Evolutionary conservation across 2,113 vertebrate genomes (phyloP), one percentile per base, ranked within the genome.

Genomic region (Oreotrochilus melanogaster): DNA sequence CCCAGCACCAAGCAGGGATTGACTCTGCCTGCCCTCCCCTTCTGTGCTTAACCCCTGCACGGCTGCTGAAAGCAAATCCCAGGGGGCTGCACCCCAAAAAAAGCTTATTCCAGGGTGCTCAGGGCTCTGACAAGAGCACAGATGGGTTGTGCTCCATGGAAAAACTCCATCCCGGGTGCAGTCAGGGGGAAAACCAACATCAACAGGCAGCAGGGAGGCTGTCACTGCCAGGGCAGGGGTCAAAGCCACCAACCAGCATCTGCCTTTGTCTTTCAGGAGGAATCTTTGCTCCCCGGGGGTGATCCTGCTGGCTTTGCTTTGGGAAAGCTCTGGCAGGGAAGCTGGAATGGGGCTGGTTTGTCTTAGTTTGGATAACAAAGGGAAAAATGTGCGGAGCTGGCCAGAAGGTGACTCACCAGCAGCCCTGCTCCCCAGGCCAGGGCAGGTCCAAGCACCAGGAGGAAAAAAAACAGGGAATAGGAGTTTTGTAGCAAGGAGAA

Each of bases 391-490:
- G 30, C 28, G 51, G 19, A 7, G 0, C 0, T 0, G 74, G 92
- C 96, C 96, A 96, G 87, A 61, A 96, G 80, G 78, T 96, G 95
- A 96, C 89, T 96, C 96, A 96, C 80, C 84, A 85, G 70, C 43
- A 87, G 56, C 89, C 70, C 87, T 18, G 47, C 3, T 91, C 78
- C 84, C 0, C 0, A 58, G 57, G 35, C 71, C 71, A 31, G 83
- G 91, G 84, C 96, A 94, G 87, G 89, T 71, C 89, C 89, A 21
- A 86, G 37, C 33, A 71, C 37, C 33, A 48, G 27, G 50, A 75
- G 37, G 11, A 43, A 76, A 69, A 76, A 39, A 39, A 39, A 39
- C 28, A 79, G 5, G 14, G 53, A 78, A 65, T 13, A 1, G 54
- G 78, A 72, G 54, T 9, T 81, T 43, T 33, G 28, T 61, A 81